These are phyloP conservation scores for Camponotus vicinus DNA, from an alignment of 1,140 invertebrate genomes.

Conservation along the genomic window DNA sequence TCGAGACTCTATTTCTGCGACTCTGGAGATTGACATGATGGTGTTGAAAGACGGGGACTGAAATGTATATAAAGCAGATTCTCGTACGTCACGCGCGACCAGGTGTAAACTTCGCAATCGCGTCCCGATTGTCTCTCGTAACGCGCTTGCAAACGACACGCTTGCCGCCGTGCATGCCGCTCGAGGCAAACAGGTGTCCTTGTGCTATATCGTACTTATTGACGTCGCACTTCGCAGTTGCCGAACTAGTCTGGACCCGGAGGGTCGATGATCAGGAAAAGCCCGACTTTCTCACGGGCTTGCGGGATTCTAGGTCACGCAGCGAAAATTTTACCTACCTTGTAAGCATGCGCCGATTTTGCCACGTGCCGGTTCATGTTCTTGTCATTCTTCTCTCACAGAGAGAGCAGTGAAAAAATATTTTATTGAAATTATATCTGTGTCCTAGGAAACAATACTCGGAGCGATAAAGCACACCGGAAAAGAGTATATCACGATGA, in stretches of 20 bases:
- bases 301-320: conserved; percentile 22
- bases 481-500: background rate
- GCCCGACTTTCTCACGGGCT: conserved; percentile 6
- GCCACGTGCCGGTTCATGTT: conserved; percentile 33
- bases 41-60: background rate
- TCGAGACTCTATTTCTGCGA: background rate
- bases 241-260: conserved; percentile 10
- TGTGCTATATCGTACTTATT: conserved; percentile 69
- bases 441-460: background rate
- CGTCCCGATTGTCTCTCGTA: conserved; percentile 1
- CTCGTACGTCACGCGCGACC: background rate
- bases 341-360: conserved; percentile 39
- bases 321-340: conserved; percentile 42
- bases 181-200: conserved; percentile 64
- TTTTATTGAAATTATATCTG: background rate
- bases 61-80: conserved; percentile 22
- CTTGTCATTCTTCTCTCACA: too few relatives aligned
- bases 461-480: background rate
- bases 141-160: conserved; percentile 9
- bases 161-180: conserved; percentile 1
- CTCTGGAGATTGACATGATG: background rate
- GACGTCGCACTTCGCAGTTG: conserved; percentile 55
- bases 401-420: background rate
- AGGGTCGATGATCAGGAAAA: conserved; percentile 42
- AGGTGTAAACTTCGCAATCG: conserved; percentile 13